These are phyloP conservation scores for Tympanoctomys barrerae DNA, from an alignment of 2,797 vertebrate genomes.

Conservation along the genomic window DNA sequence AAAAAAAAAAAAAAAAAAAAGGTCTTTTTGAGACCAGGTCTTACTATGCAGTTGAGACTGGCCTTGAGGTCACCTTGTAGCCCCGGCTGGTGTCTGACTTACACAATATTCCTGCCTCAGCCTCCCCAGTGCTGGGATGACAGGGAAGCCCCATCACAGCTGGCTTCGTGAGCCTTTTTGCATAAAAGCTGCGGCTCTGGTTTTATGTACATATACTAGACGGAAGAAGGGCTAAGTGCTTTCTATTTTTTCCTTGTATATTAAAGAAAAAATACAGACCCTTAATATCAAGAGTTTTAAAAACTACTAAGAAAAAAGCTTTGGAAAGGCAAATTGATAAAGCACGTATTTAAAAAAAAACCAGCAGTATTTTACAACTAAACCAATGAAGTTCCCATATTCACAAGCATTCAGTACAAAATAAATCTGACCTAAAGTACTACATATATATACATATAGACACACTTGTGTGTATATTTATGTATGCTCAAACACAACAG, in stretches of 20 bases:
- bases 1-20: too few species aligned
- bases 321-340: not conserved
- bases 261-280: not conserved
- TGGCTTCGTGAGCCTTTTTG: not conserved
- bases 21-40: too few species aligned
- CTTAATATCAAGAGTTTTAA: not conserved
- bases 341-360: not conserved
- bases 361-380: conserved; percentile 6
- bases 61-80: too few species aligned
- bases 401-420: not conserved
- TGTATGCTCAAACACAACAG: not conserved
- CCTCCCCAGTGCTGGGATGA: too few species aligned
- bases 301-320: not conserved
- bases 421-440: conserved; percentile 8
- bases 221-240: not conserved
- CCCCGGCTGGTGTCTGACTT: too few species aligned
- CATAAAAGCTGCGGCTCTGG: not conserved
- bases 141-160: too few species aligned
- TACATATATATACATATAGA: not conserved
- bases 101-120: too few species aligned
- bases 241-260: not conserved
- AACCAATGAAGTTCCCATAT: not conserved
- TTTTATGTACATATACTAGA: not conserved
- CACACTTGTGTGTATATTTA: not conserved
- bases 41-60: too few species aligned